Conservation (phyloP, 2,113 vertebrate genomes). For the Dicrurus megarhynchus region DNA sequence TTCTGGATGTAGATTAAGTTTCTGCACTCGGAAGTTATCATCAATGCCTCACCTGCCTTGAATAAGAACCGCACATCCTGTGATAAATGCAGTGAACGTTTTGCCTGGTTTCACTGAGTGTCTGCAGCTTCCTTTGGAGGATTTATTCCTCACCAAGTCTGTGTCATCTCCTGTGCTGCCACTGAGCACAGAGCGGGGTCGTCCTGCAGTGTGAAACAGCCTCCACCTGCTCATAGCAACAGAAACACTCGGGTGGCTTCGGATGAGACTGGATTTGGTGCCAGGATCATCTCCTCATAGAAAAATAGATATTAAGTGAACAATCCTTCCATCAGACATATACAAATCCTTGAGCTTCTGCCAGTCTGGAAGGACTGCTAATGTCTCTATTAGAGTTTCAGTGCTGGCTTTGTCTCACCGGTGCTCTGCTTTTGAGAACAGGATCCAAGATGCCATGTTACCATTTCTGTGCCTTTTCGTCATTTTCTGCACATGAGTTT, state of each 20-base stretch:
- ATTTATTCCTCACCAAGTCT: neutral
- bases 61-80: neutral
- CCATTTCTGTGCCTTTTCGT: neutral
- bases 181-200: fast-evolving
- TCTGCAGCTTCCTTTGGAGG: neutral
- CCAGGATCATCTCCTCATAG: neutral
- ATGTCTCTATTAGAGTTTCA: neutral
- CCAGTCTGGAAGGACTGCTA: neutral
- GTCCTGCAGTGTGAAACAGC: neutral
- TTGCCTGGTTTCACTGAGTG: neutral
- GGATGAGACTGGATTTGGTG: neutral
- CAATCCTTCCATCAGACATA: neutral
- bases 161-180: neutral
- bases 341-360: neutral
- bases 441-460: neutral
- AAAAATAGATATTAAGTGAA: neutral
- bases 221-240: neutral
- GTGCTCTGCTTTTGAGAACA: neutral
- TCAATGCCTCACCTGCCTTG: slow-evolving; percentile 3
- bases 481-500: neutral
- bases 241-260: neutral
- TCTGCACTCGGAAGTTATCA: slow-evolving; percentile 16
- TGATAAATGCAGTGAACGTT: neutral
- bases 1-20: neutral
- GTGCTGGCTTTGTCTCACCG: neutral